Evolutionary conservation across 2,888 invertebrate genomes (phyloP).

Genomic region (Scaptomyza flava): DNA sequence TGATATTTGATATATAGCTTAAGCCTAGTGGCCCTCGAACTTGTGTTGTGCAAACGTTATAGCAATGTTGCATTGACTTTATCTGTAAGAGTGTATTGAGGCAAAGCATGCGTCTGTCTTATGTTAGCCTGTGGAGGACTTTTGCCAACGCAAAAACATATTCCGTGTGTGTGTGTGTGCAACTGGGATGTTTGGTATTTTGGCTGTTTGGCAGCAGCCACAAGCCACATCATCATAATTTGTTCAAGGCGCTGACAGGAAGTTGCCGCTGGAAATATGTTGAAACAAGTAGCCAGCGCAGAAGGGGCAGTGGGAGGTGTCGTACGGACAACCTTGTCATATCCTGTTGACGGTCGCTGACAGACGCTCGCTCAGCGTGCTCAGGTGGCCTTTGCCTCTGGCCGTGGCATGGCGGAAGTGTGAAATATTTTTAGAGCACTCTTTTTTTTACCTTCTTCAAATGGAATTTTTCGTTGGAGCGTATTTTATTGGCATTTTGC

Average conservation of each 20-base stretch:
- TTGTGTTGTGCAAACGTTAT: background rate
- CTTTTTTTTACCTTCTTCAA: slow-evolving; percentile 42
- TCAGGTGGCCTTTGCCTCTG: slow-evolving; percentile 44
- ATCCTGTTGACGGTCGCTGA: slow-evolving; percentile 71
- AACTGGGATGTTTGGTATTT: slow-evolving; percentile 50
- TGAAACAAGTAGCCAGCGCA: slow-evolving; percentile 38
- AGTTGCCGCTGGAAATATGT: slow-evolving; percentile 57
- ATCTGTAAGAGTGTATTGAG: slow-evolving; percentile 11
- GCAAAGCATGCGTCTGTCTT: slow-evolving; percentile 39
- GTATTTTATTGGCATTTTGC: slow-evolving; percentile 78
- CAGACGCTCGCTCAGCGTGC: slow-evolving; percentile 41
- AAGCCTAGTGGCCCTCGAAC: too few relatives aligned
- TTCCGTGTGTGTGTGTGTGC: slow-evolving; percentile 4
- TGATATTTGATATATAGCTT: too few relatives aligned
- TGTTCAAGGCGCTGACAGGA: slow-evolving; percentile 62
- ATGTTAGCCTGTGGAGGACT: slow-evolving; percentile 43
- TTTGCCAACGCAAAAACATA: slow-evolving; percentile 37
- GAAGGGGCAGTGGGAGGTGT: background rate
- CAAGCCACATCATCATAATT: slow-evolving; percentile 65
- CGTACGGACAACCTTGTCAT: slow-evolving; percentile 60
- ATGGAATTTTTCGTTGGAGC: slow-evolving; percentile 79
- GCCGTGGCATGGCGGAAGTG: slow-evolving; percentile 59
- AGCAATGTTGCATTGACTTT: slow-evolving; percentile 2
- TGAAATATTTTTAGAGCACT: slow-evolving; percentile 70
- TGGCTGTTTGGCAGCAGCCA: slow-evolving; percentile 34